A percentile compares a stretch with the other conserved stretches of the same genome.
Conservation (phyloP, 1,140 invertebrate species). For the Drosophila ohnishii region DNA sequence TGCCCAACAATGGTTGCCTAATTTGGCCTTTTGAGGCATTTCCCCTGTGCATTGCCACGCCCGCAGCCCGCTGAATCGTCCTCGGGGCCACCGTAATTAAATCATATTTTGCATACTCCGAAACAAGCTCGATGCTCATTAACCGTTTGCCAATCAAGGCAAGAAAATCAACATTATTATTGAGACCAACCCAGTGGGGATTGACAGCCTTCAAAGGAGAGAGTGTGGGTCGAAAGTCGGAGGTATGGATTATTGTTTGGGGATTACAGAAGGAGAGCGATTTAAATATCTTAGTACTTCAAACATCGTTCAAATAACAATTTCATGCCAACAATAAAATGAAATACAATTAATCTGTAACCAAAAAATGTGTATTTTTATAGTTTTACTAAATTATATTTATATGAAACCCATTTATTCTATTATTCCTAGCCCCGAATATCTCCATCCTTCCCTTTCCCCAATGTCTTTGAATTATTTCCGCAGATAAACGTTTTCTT, state of each 20-base stretch:
- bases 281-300: background rate
- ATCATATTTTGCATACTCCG: constrained; percentile 78
- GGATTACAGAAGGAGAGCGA: background rate
- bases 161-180: constrained; percentile 54
- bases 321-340: no score
- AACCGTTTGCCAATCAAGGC: constrained; percentile 66
- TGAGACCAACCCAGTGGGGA: constrained; percentile 45
- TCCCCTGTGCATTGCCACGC: constrained; percentile 69
- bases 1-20: constrained; percentile 72
- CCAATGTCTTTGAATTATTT: background rate
- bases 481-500: background rate
- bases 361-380: background rate
- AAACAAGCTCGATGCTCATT: constrained; percentile 72
- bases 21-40: constrained; percentile 66
- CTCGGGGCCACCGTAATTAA: constrained; percentile 66
- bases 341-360: background rate
- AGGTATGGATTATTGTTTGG: background rate
- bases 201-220: constrained; percentile 9
- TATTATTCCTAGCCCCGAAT: background rate
- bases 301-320: background rate
- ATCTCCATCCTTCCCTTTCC: no score
- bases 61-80: constrained; percentile 20
- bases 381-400: background rate
- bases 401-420: background rate
- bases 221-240: background rate